These are phyloP conservation scores for Aethes cnicana DNA, from an alignment of 2,888 invertebrate species.

Conservation along the genomic window DNA sequence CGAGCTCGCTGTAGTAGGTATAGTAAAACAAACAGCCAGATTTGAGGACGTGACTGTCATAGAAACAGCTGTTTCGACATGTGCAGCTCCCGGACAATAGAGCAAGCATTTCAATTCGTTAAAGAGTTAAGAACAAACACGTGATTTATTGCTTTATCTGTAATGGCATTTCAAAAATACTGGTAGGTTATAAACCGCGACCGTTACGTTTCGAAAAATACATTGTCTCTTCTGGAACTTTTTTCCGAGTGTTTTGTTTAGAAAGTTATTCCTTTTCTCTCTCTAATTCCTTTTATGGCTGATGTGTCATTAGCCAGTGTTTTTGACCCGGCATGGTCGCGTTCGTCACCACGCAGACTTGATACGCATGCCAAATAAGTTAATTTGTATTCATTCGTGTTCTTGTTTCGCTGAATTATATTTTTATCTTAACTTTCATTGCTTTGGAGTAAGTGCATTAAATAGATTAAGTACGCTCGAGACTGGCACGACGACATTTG, in stretches of 20 bases:
- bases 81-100: constrained; percentile 41
- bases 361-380: constrained; percentile 37
- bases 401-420: constrained; percentile 14
- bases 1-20: constrained; percentile 59
- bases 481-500: too few species aligned
- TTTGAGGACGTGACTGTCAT: constrained; percentile 76
- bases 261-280: constrained; percentile 10
- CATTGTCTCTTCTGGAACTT: constrained; percentile 2
- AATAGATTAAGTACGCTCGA: not conserved
- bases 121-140: constrained; percentile 56
- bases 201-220: constrained; percentile 4
- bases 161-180: constrained; percentile 10
- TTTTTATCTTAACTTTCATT: constrained; percentile 22
- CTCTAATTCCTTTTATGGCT: constrained; percentile 16
- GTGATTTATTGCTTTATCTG: constrained; percentile 51
- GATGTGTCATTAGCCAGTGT: constrained; percentile 34
- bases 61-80: constrained; percentile 74
- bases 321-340: constrained; percentile 36
- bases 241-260: constrained; percentile 9
- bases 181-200: constrained; percentile 13
- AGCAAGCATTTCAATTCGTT: constrained; percentile 35
- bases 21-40: constrained; percentile 69
- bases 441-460: constrained; percentile 13
- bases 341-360: constrained; percentile 38
- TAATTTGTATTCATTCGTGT: constrained; percentile 20